phyloP scores from a whole-genome alignment of 2,797 vertebrate genomes.

The Orientallactaga sibirica region DNA sequence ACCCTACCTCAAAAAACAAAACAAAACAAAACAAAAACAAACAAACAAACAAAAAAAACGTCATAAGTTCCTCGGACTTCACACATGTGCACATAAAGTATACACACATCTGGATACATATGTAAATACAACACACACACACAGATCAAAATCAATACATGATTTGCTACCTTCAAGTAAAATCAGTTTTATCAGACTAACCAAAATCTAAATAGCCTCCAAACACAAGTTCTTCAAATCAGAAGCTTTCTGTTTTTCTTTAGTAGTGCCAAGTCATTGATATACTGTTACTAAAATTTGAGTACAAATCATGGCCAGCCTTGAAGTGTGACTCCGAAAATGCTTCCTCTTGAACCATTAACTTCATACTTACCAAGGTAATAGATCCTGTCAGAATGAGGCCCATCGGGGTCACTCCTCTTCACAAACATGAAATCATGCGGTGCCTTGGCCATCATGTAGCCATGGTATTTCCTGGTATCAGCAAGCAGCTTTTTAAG shows the following conservation, averaged over 20 bases:
- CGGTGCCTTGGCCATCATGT: conserved; percentile 92
- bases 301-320: not conserved
- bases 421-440: conserved; percentile 91
- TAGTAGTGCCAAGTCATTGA: not conserved
- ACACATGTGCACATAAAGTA: too few relatives aligned
- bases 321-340: conserved; percentile 4
- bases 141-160: conserved; percentile 7
- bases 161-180: conserved; percentile 19
- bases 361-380: conserved; percentile 89
- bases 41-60: too few relatives aligned
- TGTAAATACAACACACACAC: too few relatives aligned
- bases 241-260: not conserved
- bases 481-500: conserved; percentile 91
- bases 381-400: conserved; percentile 90
- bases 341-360: not conserved
- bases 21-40: too few relatives aligned
- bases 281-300: not conserved
- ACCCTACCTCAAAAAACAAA: too few relatives aligned
- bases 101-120: too few relatives aligned
- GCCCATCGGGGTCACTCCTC: conserved; percentile 90
- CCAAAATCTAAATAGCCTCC: conserved; percentile 29
- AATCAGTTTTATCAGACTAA: conserved; percentile 51
- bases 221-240: conserved; percentile 43
- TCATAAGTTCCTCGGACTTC: too few relatives aligned
- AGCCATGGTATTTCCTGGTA: conserved; percentile 91